Conservation (phyloP, 2,888 invertebrate species). For the Penaeus monodon region DNA sequence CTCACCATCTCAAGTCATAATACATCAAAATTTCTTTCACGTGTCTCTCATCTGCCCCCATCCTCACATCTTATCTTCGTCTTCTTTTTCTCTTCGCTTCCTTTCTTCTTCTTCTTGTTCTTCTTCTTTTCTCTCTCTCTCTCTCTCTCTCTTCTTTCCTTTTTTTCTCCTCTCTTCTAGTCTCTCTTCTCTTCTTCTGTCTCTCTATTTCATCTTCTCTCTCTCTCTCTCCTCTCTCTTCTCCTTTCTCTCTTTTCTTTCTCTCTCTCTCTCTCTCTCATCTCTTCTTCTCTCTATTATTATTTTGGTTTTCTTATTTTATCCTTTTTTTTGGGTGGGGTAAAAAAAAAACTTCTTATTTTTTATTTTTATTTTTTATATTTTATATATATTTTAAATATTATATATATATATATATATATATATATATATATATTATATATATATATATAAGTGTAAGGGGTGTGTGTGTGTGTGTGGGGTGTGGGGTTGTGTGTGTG, state of each 20-base stretch:
- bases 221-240: not conserved
- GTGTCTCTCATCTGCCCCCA: not conserved
- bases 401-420: too few species aligned
- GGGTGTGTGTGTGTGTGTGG: too few species aligned
- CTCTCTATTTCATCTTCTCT: not conserved
- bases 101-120: not conserved
- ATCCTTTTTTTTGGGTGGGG: too few species aligned
- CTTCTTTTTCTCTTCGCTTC: not conserved
- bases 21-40: too few species aligned
- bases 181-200: not conserved
- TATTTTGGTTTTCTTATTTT: too few species aligned
- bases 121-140: not conserved
- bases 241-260: not conserved
- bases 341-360: too few species aligned
- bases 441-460: too few species aligned
- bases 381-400: too few species aligned
- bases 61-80: not conserved
- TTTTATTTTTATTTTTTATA: too few species aligned
- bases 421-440: too few species aligned
- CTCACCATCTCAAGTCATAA: not conserved
- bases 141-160: not conserved
- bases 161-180: not conserved
- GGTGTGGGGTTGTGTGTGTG: too few species aligned
- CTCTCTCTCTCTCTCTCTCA: not conserved
- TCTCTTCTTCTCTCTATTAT: too few species aligned